Percentiles rank a stretch among this genome's conserved stretches.
phyloP scores from a whole-genome alignment of 30 jellyfish, hydroid and myxozoan genomes.

The Cassiopea andromeda region DNA sequence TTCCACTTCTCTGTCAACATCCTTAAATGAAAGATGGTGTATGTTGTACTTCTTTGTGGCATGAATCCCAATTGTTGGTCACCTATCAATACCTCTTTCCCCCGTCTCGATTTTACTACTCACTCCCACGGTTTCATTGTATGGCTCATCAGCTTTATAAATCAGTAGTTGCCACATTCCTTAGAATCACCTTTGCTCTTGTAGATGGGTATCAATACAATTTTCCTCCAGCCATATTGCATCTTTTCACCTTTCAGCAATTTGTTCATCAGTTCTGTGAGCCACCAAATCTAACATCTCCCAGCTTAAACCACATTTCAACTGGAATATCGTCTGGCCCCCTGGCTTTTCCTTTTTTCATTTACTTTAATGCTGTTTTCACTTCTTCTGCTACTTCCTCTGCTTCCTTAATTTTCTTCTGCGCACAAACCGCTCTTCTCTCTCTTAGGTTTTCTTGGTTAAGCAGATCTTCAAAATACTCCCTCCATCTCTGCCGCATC shows the following conservation, averaged over 20 bases:
- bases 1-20: conserved; percentile 13
- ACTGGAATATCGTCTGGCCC: conserved; percentile 20
- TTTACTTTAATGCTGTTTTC: conserved; percentile 1
- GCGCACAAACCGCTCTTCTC: background rate
- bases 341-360: conserved; percentile 6
- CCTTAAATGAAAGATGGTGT: background rate
- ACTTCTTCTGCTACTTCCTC: conserved; percentile 21
- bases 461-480: conserved; percentile 4
- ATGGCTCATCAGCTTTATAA: background rate
- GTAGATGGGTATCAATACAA: conserved; percentile 9
- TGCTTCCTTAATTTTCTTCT: background rate
- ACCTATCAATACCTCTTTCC: background rate
- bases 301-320: conserved; percentile 3
- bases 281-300: background rate
- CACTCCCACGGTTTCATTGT: background rate
- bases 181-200: background rate
- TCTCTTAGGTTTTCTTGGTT: conserved; percentile 17
- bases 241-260: conserved; percentile 3
- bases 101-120: background rate
- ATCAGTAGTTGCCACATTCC: background rate
- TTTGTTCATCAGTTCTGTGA: background rate
- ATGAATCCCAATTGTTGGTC: background rate
- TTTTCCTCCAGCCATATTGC: conserved; percentile 37
- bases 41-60: background rate
- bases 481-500: conserved; percentile 6